Conservation (phyloP, 2,797 vertebrate species). For the Lindbergichthys nudifrons region DNA sequence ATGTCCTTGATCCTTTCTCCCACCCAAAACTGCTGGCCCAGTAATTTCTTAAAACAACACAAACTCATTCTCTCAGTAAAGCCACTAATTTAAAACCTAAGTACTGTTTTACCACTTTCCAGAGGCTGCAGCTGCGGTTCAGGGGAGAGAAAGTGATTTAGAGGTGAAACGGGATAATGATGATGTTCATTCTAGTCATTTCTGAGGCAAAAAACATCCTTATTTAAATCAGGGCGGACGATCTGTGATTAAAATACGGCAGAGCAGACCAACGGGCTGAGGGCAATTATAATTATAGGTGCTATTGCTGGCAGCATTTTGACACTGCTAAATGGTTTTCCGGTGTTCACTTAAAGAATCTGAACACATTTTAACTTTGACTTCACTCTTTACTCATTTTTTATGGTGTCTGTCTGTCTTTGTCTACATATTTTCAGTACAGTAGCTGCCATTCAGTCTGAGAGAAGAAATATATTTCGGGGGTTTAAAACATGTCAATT, state of each 20-base stretch:
- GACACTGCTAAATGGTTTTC: constrained; percentile 44
- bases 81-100: constrained; percentile 68
- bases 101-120: constrained; percentile 58
- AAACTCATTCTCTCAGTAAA: constrained; percentile 50
- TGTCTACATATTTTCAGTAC: neutral
- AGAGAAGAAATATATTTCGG: too few relatives aligned
- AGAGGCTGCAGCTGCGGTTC: constrained; percentile 67
- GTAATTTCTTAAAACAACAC: constrained; percentile 61
- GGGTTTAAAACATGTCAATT: too few relatives aligned
- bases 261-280: constrained; percentile 36
- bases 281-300: constrained; percentile 63
- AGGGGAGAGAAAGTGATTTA: constrained; percentile 72
- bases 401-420: neutral
- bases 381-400: neutral
- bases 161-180: constrained; percentile 73
- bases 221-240: constrained; percentile 65
- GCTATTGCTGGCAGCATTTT: constrained; percentile 54
- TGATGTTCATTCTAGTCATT: constrained; percentile 70
- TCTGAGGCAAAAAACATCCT: constrained; percentile 65
- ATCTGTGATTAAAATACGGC: constrained; percentile 69
- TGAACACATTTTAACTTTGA: neutral
- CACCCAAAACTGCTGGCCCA: constrained; percentile 32
- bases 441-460: too few relatives aligned
- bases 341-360: constrained; percentile 6
- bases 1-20: constrained; percentile 17